Conservation (phyloP, 2,113 vertebrate genomes). For the Antennarius striatus region DNA sequence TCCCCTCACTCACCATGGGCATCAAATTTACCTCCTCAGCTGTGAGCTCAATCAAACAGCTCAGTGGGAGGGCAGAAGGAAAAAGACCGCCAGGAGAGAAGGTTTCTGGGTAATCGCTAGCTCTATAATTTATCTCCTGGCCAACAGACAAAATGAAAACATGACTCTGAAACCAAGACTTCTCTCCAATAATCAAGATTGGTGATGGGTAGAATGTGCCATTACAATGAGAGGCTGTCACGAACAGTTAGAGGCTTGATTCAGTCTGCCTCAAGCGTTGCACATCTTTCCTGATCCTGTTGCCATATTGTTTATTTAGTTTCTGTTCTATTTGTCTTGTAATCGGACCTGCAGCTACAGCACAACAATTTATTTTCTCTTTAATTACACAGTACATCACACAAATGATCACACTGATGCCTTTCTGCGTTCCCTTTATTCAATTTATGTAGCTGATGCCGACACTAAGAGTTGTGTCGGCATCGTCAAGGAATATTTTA, state of each 20-base stretch:
- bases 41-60: conserved; percentile 67
- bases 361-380: too few species aligned
- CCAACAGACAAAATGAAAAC: conserved; percentile 12
- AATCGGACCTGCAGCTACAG: too few species aligned
- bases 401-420: background rate
- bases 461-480: background rate
- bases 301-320: background rate
- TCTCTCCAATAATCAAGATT: conserved; percentile 27
- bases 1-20: conserved; percentile 18
- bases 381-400: background rate
- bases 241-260: background rate
- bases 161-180: background rate
- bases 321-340: too few species aligned
- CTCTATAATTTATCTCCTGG: conserved; percentile 36
- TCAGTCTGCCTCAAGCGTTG: background rate
- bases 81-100: conserved; percentile 28
- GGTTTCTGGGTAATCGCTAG: conserved; percentile 41
- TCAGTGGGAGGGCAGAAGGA: conserved; percentile 49
- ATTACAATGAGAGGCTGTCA: background rate
- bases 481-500: background rate
- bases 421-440: background rate
- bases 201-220: conserved; percentile 4
- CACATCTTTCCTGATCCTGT: background rate
- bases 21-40: conserved; percentile 43
- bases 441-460: background rate